Evolutionary conservation across 92 coral and sea anemone species (phyloP), one percentile per base, ranked within the genome.

Genomic region (Bergia sp.): DNA sequence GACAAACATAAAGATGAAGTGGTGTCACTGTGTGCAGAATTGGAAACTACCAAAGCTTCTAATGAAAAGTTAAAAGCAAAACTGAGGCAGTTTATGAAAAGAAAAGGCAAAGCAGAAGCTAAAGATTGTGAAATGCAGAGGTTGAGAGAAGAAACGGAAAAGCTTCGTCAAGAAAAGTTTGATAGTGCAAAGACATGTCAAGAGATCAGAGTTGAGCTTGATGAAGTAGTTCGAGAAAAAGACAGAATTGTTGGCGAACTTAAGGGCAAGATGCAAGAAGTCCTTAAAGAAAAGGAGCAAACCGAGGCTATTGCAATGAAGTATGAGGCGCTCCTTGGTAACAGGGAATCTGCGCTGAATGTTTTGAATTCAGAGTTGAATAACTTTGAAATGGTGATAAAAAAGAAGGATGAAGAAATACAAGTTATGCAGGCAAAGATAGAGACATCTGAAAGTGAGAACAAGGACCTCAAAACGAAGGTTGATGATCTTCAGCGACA

Each of bases 1-100:
- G 66, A 79, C 36, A 13, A 47, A 18, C 65, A 43, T 53, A 80
- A 40, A 23, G 47, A 71, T 5, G 87, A 84, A 49, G 29, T 44
- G 11, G 87, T 50, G 64, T 84, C 77, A 36, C 43, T 84, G 2
- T 84, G 36, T 71, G 61, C 90, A 1, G 98, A 95, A 79, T 91
- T 93, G 36, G 82, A 92, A 36, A 83, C 80, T 21, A 76, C 82
- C n/a, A 93, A 92, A 64, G 90, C 91, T n/a, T 29, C 91, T 47
- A 95, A 95, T 82, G 96, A 95, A 81, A 95, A 93, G 76, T 81
- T 95, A 41, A 95, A 93, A 81, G 93, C 91, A 41, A 95, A 90
- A 77, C 82, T 95, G n/a, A 77, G 90, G 73, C 94, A 85, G 72
- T 71, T 91, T 7, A 84, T 93, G 41, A 93, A 95, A 79, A 95